Evolutionary conservation across 2,888 invertebrate species (phyloP), one percentile per base, ranked within the genome.

Genomic region (Parelbella ahira): DNA sequence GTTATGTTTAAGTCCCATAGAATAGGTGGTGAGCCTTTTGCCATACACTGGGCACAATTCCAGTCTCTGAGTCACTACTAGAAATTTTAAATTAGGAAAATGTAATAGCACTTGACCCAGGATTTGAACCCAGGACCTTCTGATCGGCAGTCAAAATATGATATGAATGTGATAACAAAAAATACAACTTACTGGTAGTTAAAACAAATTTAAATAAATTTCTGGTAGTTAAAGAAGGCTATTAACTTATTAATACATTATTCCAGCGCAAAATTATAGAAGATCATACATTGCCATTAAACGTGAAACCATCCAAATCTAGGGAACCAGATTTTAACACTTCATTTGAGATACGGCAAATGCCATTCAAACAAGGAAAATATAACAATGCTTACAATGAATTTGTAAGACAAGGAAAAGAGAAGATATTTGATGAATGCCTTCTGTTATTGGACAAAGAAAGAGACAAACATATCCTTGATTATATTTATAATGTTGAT

Each of bases 321-420:
- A 70, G 61, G 7, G 63, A 71, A 3, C 77, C 76, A 9, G 82
- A 84, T 25, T 60, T 80, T 0, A 83, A 83, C 25, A 61, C 63
- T 0, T 79, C 76, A 0, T 79, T 74, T 29, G 81, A 86, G 2
- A 53, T 63, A 1, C 58, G 63, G 1, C 81, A 83, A 27, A 68
- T 61, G 12, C 79, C 82, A 0, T 42, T 75, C 34, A 70, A 73
- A 25, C 70, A 78, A 36, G 73, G 74, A 0, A 71, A 60, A 47
- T 69, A 69, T 13, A 80, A 80, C 20, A 83, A 77, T 19, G 73
- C 78, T 0, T 87, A 81, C 39, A 79, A 68, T 29, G 81, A 80
- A 39, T 86, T 83, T 47, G 66, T 84, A 0, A 63, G 82, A 3
- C 57, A 78, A 44, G 79, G 81, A 4, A 86, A 80, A 46, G 84